These are phyloP conservation scores for Protobothrops mucrosquamatus DNA, from an alignment of 2,113 vertebrate species.

Conservation along the genomic window DNA sequence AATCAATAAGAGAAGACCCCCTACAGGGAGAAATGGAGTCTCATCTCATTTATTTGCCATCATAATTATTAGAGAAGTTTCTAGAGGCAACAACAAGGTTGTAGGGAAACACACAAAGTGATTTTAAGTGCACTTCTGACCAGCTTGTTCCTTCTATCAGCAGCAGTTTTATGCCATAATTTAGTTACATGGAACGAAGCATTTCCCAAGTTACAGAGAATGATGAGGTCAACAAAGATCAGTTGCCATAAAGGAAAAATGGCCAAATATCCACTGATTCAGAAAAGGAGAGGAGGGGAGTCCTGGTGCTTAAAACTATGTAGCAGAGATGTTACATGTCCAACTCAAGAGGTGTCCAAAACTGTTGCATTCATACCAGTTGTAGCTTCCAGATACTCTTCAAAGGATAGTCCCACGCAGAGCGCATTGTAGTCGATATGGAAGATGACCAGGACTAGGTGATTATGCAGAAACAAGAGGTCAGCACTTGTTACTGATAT, in stretches of 20 bases:
- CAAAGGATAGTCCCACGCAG: background rate
- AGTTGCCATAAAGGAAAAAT: background rate
- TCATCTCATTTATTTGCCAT: background rate
- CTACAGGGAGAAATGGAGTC: background rate
- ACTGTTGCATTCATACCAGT: background rate
- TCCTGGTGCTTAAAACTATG: background rate
- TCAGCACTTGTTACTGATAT: background rate
- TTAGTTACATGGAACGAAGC: background rate
- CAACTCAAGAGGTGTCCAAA: too few species aligned
- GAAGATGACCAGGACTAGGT: too few species aligned
- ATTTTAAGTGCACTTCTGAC: background rate
- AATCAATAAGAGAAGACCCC: background rate
- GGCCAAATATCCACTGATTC: background rate
- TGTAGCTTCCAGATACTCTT: background rate
- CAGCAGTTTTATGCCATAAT: background rate
- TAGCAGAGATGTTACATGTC: too few species aligned
- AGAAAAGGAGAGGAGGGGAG: background rate
- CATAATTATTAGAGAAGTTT: background rate
- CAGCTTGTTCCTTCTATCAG: background rate
- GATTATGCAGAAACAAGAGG: background rate
- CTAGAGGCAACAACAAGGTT: background rate
- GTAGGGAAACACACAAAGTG: background rate
- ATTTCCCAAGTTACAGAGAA: background rate
- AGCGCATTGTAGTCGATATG: too few species aligned
- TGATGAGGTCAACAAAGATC: background rate